These are phyloP conservation scores for Zoanthus gigantus DNA, from an alignment of 92 coral and sea anemone species.

Conservation along the genomic window DNA sequence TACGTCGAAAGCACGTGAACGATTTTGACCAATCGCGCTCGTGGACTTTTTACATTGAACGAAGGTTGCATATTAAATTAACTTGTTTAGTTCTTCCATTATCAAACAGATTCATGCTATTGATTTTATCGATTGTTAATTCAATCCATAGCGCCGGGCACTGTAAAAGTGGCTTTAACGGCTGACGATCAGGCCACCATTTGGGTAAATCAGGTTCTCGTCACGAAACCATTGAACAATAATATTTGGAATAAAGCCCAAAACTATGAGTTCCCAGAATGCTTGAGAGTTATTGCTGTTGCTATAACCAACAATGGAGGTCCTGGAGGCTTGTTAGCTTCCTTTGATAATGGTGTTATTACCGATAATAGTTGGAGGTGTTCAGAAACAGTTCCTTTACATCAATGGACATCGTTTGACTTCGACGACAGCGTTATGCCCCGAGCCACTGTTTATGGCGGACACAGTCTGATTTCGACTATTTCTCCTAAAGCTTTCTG, in stretches of 20 bases:
- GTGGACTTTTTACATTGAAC: too few species aligned
- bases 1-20: too few species aligned
- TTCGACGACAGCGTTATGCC: conserved; percentile 31
- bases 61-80: too few species aligned
- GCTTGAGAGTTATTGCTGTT: conserved; percentile 21
- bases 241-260: conserved; percentile 28
- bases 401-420: conserved; percentile 5
- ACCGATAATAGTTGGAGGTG: conserved; percentile 35
- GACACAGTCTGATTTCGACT: neutral
- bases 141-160: neutral
- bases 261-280: conserved; percentile 10
- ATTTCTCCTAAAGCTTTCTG: conserved; percentile 15
- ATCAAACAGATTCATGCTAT: too few species aligned
- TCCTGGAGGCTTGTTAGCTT: conserved; percentile 14
- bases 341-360: conserved; percentile 23
- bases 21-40: too few species aligned
- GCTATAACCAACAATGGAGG: conserved; percentile 14
- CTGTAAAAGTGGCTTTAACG: conserved; percentile 1
- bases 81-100: too few species aligned
- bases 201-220: conserved; percentile 5
- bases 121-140: too few species aligned
- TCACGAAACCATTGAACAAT: neutral
- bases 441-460: conserved; percentile 10
- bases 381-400: conserved; percentile 1
- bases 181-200: conserved; percentile 16